phyloP scores from a whole-genome alignment of 1,140 invertebrate species.

The Hyphantria cunea region DNA sequence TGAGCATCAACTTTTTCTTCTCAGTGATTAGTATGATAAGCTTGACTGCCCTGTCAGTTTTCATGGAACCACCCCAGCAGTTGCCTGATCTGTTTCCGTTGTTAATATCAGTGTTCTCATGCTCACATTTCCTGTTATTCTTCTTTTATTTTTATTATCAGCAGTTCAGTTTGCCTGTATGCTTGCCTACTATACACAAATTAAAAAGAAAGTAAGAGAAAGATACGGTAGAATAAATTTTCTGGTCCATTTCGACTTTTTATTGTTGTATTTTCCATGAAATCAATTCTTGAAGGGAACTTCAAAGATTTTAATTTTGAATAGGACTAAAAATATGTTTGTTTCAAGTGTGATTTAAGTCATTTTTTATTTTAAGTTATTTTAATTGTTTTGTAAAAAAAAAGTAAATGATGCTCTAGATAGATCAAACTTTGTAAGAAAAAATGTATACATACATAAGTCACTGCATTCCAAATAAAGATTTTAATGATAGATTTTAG shows the following conservation, averaged over 20 bases:
- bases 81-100: slow-evolving; percentile 95
- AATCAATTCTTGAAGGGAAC: no score
- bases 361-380: no score
- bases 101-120: slow-evolving; percentile 91
- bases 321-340: no score
- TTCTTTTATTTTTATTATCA: slow-evolving; percentile 91
- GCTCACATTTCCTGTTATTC: slow-evolving; percentile 92
- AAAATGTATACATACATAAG: slow-evolving; percentile 1
- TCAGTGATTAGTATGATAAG: slow-evolving; percentile 85
- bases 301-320: no score
- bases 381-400: no score
- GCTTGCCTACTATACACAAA: slow-evolving; percentile 46
- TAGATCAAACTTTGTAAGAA: slow-evolving; percentile 14
- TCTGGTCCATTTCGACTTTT: no score
- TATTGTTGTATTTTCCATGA: no score
- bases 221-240: not conserved
- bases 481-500: slow-evolving; percentile 13
- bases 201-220: slow-evolving; percentile 44
- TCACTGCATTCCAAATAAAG: slow-evolving; percentile 24
- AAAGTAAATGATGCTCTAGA: no score
- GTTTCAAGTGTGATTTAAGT: no score
- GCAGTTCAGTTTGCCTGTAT: slow-evolving; percentile 84
- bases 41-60: slow-evolving; percentile 83
- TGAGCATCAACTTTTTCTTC: slow-evolving; percentile 73
- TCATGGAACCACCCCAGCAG: slow-evolving; percentile 85